These are phyloP conservation scores for Pocillopora meandrina DNA, from an alignment of 92 coral and sea anemone species.

Conservation along the genomic window DNA sequence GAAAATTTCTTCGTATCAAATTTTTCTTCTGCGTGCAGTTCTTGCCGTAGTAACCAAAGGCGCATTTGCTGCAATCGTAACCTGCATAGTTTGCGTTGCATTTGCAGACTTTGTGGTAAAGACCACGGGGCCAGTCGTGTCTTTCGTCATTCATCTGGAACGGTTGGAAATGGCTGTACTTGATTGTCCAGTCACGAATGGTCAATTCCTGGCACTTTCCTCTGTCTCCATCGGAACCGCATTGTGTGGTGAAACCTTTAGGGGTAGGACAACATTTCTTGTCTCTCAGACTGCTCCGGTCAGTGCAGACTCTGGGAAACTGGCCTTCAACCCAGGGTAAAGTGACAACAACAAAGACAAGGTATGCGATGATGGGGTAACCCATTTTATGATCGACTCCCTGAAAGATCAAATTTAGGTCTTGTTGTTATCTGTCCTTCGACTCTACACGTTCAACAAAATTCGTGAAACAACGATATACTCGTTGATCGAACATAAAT, in stretches of 20 bases:
- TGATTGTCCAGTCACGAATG: constrained; percentile 51
- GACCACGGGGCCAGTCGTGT: constrained; percentile 60
- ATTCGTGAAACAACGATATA: too few relatives aligned
- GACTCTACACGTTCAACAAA: too few relatives aligned
- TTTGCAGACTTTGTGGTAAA: constrained; percentile 61
- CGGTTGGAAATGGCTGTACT: constrained; percentile 46
- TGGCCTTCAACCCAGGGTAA: constrained; percentile 48
- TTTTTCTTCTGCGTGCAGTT: constrained; percentile 60
- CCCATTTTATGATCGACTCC: background rate
- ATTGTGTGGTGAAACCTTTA: constrained; percentile 51
- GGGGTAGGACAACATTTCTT: constrained; percentile 79
- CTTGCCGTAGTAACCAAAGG: constrained; percentile 66
- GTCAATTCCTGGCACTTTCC: constrained; percentile 62
- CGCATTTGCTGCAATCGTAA: constrained; percentile 79
- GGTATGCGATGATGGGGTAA: background rate
- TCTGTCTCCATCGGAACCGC: constrained; percentile 68
- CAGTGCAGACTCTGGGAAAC: constrained; percentile 68
- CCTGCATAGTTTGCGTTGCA: constrained; percentile 65
- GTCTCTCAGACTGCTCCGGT: constrained; percentile 42
- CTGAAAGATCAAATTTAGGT: background rate
- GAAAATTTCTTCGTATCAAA: constrained; percentile 43
- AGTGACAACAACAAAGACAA: constrained; percentile 5
- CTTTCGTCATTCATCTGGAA: constrained; percentile 68
- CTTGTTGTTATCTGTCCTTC: too few relatives aligned
- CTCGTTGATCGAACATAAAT: too few relatives aligned